Evolutionary conservation across 2,113 vertebrate species (phyloP), one percentile per base, ranked within the genome.

Genomic region (Excalfactoria chinensis): DNA sequence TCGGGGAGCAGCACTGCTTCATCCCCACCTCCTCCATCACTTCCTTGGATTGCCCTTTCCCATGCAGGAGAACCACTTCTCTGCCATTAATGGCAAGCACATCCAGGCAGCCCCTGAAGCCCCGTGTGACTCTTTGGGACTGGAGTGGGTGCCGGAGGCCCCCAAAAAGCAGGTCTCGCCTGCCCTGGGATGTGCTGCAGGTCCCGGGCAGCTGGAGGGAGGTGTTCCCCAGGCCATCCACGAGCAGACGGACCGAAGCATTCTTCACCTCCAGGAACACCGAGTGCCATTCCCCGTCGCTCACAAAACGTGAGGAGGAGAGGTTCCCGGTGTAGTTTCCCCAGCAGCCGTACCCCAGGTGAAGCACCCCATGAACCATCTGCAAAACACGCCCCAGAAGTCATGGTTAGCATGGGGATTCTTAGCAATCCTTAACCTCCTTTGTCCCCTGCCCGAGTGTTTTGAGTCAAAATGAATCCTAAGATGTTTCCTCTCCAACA

Each of bases 71-170:
- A 83, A 95, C 91, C 87, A 99, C 93, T 1, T 94, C 95, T 96
- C 98, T 94, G 56, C 98, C 96, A 0, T 99, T 98, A 86, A 99
- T 96, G n/a, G 93, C 79, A 59, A 99, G 70, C 37, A 88, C 94
- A 3, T 99, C 98, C 83, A 99, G 92, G 93, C 99, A 99, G 73
- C 99, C 99, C 11, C 88, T 93, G 79, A 99, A 99, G 5, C 98
- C 98, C 32, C 59, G 58, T 3, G 93, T 93, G 26, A 95, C 81
- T 10, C 86, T 89, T 73, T 89, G 86, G 53, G 95, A 76, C 62
- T 84, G 89, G 74, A 55, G 89, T 0, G 12, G 40, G 58, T 91
- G 95, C 25, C 97, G 79, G 5, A 97, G 77, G 28, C 98, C 97
- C 0, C 98, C 99, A 19, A 99, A 97, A 60, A 98, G 78, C 90